Evolutionary conservation across 2,888 invertebrate genomes (phyloP).

Genomic region (Lottia gigantea): DNA sequence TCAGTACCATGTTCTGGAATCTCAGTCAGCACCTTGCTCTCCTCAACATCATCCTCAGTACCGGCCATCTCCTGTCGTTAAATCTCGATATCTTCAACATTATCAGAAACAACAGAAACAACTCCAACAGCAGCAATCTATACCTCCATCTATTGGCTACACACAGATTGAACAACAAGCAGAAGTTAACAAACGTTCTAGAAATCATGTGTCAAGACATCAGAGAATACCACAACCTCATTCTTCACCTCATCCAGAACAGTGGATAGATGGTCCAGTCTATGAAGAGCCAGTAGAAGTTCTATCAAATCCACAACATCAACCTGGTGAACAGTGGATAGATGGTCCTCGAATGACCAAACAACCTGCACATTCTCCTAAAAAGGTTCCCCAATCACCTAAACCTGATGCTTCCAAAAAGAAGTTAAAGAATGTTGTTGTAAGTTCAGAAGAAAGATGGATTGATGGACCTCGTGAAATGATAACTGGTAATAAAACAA

Average conservation of each 20-base stretch:
- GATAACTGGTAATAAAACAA: slow-evolving; percentile 36
- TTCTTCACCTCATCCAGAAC: background rate
- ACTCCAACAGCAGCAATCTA: background rate
- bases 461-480: slow-evolving; percentile 66
- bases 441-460: slow-evolving; percentile 73
- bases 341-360: slow-evolving; percentile 86
- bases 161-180: background rate
- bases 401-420: background rate
- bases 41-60: slow-evolving; percentile 23
- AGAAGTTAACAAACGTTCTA: background rate
- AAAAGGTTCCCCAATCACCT: background rate
- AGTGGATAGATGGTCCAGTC: slow-evolving; percentile 4
- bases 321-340: slow-evolving; percentile 85
- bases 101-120: background rate
- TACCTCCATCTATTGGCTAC: background rate
- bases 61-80: no score
- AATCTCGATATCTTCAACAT: background rate
- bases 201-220: background rate
- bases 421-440: slow-evolving; percentile 21
- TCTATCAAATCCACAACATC: slow-evolving; percentile 18
- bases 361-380: background rate
- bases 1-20: slow-evolving; percentile 4
- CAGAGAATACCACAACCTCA: background rate
- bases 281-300: slow-evolving; percentile 25
- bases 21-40: slow-evolving; percentile 30